A percentile compares a stretch with the other conserved stretches of the same genome.
Conservation (phyloP, 1,140 invertebrate species). For the Drosophila varians region DNA sequence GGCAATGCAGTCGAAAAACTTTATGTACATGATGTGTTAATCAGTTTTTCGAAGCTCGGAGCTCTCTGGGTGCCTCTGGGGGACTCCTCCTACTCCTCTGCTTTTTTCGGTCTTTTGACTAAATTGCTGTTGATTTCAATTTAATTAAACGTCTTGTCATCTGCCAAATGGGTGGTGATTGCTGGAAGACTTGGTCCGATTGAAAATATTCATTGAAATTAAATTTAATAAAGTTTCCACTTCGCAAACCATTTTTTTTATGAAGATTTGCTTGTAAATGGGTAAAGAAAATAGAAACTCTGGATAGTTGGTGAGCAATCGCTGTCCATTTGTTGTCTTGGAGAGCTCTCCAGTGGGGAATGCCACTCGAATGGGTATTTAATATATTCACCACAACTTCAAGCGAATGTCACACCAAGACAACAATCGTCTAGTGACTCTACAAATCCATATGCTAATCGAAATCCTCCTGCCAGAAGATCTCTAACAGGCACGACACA, state of each 20-base stretch:
- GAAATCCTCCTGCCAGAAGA: constrained; percentile 29
- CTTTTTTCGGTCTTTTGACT: constrained; percentile 41
- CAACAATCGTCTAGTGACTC: constrained; percentile 8
- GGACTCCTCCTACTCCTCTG: no score
- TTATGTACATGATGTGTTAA: constrained; percentile 63
- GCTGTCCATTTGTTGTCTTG: constrained; percentile 14
- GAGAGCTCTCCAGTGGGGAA: constrained; percentile 8
- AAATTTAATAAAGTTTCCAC: no score
- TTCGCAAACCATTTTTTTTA: no score
- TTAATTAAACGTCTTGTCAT: constrained; percentile 68
- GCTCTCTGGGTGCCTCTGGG: no score
- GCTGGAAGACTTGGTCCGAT: not conserved
- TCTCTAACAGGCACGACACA: constrained; percentile 20
- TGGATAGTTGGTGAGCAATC: constrained; percentile 15
- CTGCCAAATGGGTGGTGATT: constrained; percentile 25
- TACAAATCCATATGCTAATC: constrained; percentile 37
- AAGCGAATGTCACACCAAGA: constrained; percentile 26
- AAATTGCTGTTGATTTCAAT: constrained; percentile 78
- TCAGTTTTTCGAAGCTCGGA: constrained; percentile 54
- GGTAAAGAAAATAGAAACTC: not conserved
- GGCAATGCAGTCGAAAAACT: constrained; percentile 38
- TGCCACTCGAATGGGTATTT: constrained; percentile 5
- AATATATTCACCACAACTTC: constrained; percentile 27
- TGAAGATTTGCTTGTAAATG: no score
- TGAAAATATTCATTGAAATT: not conserved